Evolutionary conservation across 1,140 invertebrate genomes (phyloP), one percentile per base, ranked within the genome.

Genomic region (Trachymyrmex cornetzi): DNA sequence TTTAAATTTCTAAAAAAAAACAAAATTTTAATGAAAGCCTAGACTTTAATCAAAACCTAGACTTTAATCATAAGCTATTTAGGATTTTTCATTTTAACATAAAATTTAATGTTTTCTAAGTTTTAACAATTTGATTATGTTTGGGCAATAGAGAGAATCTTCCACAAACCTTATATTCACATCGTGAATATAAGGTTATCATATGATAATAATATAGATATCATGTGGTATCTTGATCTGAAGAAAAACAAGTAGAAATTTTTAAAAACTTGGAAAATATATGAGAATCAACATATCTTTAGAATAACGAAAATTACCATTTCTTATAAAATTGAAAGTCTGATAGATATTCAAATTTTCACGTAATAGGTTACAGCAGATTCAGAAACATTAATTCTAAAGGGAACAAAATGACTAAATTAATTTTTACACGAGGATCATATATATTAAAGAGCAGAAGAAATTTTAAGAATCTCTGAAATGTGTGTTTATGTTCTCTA

Each of bases 401-500:
- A n/a, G n/a, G 11, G 12, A 44, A 3, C 0, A 30, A 30, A 4
- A 66, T n/a, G 38, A 16, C 6, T 69, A 69, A 69, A 50, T 69
- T 50, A 69, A 69, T 48, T 48, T 24, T 16, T 48, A 50, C 38
- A 69, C 2, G 0, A 69, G 16, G 14, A 24, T 9, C 38, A 16
- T 24, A 24, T 22, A 27, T 24, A 27, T 27, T 69, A 48, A 69
- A 48, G 1, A n/a, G 12, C 14, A 24, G 0, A 6, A 69, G 22
- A 24, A 69, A 50, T 50, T 69, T 50, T 16, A 50, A 69, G 66
- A 69, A 69, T 69, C 22, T 50, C 12, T 24, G 22, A 69, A 48
- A 50, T 50, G 14, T 69, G 14, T 69, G 2, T 24, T 74, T 55
- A n/a, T 22, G 11, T 30, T 57, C 12, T 69, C 19, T 34, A 69